Evolutionary conservation across 1,140 invertebrate genomes (phyloP).

Genomic region (Drosophila setifemur): DNA sequence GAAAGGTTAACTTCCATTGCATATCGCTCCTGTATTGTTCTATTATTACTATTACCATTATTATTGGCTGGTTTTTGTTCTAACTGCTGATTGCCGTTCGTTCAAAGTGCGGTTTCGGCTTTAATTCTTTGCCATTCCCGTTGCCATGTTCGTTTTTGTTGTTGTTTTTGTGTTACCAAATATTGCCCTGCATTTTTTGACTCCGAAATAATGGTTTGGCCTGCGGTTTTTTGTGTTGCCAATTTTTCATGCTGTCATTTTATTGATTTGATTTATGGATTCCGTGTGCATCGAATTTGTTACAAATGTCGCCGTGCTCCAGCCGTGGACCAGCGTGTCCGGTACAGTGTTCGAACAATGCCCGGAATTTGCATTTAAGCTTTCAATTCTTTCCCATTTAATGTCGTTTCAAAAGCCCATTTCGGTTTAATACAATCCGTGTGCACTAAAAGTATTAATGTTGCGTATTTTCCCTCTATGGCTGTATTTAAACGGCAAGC

Average conservation of each 20-base stretch:
- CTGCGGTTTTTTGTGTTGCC: constrained; percentile 67
- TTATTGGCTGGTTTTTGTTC: constrained; percentile 49
- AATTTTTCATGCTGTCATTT: constrained; percentile 76
- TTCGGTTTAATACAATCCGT: constrained; percentile 28
- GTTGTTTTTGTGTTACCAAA: no score
- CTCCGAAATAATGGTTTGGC: constrained; percentile 48
- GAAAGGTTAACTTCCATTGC: constrained; percentile 53
- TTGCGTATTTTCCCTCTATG: not conserved
- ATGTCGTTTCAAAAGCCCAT: not conserved
- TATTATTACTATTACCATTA: constrained; percentile 38
- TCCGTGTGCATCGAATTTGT: constrained; percentile 56
- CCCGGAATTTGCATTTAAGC: constrained; percentile 41
- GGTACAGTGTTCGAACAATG: constrained; percentile 10
- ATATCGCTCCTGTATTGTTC: constrained; percentile 19
- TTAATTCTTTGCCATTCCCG: constrained; percentile 12
- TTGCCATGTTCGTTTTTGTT: not conserved
- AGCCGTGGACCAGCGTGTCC: constrained; percentile 29
- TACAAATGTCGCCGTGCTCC: constrained; percentile 47
- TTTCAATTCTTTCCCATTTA: constrained; percentile 3
- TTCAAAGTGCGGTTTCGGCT: constrained; percentile 51
- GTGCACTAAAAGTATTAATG: not conserved
- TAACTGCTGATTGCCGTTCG: constrained; percentile 66
- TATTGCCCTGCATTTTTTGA: constrained; percentile 21
- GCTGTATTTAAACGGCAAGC: constrained; percentile 11
- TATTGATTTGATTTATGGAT: constrained; percentile 72